These are phyloP conservation scores for Hirtodrosophila trivittata DNA, from an alignment of 2,888 invertebrate species.

Conservation along the genomic window DNA sequence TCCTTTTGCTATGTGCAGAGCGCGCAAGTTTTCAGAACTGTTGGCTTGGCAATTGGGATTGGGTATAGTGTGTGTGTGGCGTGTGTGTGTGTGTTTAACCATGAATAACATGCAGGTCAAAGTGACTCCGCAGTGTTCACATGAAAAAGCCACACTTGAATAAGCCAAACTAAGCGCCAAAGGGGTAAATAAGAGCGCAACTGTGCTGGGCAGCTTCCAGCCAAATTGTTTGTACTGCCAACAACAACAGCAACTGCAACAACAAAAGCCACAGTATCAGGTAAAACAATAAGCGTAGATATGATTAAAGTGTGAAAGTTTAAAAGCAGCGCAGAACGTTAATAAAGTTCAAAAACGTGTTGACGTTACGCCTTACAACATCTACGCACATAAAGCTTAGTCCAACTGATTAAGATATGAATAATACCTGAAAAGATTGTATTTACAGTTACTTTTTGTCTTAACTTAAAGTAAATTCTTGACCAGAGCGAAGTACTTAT, in stretches of 20 bases:
- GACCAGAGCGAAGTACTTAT: slow-evolving; percentile 22
- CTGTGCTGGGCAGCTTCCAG: slow-evolving; percentile 53
- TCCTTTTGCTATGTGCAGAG: slow-evolving; percentile 41
- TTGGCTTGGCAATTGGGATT: slow-evolving; percentile 64
- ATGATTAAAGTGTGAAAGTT: slow-evolving; percentile 64
- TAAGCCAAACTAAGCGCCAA: slow-evolving; percentile 70
- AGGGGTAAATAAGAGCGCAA: slow-evolving; percentile 72
- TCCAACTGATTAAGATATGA: neutral
- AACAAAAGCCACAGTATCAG: slow-evolving; percentile 13
- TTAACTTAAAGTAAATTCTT: no score
- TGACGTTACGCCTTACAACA: neutral
- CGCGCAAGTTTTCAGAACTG: slow-evolving; percentile 72
- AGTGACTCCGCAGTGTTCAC: slow-evolving; percentile 62
- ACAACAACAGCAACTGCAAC: slow-evolving; percentile 17
- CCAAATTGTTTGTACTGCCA: slow-evolving; percentile 23
- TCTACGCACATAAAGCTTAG: slow-evolving; percentile 14
- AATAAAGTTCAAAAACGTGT: slow-evolving; percentile 26
- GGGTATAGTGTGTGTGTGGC: slow-evolving; percentile 8
- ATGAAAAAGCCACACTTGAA: slow-evolving; percentile 57
- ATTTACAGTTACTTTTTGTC: no score
- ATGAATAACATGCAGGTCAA: slow-evolving; percentile 79
- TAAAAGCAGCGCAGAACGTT: slow-evolving; percentile 45
- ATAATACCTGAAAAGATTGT: neutral
- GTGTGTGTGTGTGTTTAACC: slow-evolving; percentile 54
- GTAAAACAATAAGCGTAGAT: slow-evolving; percentile 65